phyloP scores from a whole-genome alignment of 2,888 invertebrate genomes.

The Crossocerus cetratus region DNA sequence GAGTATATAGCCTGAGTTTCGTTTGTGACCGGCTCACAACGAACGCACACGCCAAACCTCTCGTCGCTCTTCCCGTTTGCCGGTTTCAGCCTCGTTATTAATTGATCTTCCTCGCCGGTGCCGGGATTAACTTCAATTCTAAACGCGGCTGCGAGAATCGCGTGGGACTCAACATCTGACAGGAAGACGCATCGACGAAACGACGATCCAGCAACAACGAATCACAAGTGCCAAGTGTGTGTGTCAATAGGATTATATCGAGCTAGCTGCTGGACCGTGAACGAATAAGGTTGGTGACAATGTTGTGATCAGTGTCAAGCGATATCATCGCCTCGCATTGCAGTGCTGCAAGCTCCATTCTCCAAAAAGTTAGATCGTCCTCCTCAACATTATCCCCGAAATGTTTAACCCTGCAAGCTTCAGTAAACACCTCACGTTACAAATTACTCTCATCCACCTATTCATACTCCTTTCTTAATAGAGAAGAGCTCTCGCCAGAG shows the following conservation, averaged over 20 bases:
- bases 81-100: constrained; percentile 31
- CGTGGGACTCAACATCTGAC: not conserved
- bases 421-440: too few relatives aligned
- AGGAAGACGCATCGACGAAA: constrained; percentile 9
- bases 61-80: constrained; percentile 55
- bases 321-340: not conserved
- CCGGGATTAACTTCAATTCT: constrained; percentile 13
- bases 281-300: constrained; percentile 60
- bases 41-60: constrained; percentile 69
- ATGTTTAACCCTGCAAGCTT: too few relatives aligned
- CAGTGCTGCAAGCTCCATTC: constrained; percentile 18
- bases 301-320: constrained; percentile 47
- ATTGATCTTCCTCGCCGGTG: constrained; percentile 23
- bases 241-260: constrained; percentile 70
- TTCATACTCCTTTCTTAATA: too few relatives aligned
- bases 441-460: too few relatives aligned
- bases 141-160: not conserved
- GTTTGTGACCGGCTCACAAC: constrained; percentile 72
- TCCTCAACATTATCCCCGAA: too few relatives aligned
- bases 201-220: constrained; percentile 24
- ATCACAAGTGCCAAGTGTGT: constrained; percentile 72
- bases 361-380: too few relatives aligned
- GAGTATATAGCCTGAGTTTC: constrained; percentile 74
- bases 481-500: too few relatives aligned
- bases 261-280: constrained; percentile 13